Evolutionary conservation across 2,888 invertebrate genomes (phyloP).

Genomic region (Ectobius pallidus): DNA sequence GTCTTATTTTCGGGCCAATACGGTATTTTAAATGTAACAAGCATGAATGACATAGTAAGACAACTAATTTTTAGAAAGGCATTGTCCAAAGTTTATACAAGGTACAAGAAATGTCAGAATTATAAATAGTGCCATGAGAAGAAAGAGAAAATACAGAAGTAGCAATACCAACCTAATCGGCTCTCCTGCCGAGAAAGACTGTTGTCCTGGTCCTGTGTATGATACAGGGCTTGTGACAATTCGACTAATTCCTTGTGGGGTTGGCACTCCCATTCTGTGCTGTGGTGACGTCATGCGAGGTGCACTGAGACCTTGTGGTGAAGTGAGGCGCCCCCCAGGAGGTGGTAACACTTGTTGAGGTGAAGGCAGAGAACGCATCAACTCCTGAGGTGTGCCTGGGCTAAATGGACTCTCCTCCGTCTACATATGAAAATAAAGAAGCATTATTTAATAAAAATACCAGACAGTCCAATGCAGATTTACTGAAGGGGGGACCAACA

Average conservation of each 20-base stretch:
- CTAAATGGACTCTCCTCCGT: conserved; percentile 64
- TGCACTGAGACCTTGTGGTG: conserved; percentile 49
- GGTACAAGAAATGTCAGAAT: no score
- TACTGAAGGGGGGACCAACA: no score
- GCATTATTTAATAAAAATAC: background rate
- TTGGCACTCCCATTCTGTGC: conserved; percentile 57
- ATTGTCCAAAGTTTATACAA: no score
- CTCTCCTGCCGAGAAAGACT: conserved; percentile 35
- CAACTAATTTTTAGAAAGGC: no score
- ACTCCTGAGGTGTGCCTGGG: conserved; percentile 56
- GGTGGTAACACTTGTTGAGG: conserved; percentile 50
- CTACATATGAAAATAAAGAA: conserved; percentile 36
- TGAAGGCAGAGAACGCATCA: conserved; percentile 44
- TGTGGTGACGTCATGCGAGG: conserved; percentile 65
- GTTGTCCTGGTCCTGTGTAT: conserved; percentile 27
- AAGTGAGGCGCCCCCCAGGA: conserved; percentile 51
- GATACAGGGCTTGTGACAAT: conserved; percentile 35
- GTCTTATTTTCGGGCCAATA: no score
- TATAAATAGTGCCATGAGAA: no score
- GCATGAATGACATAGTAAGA: no score
- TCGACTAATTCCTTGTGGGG: conserved; percentile 37
- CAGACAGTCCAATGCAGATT: no score
- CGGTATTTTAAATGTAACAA: no score
- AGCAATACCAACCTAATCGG: conserved; percentile 45
- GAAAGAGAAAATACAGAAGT: no score